Evolutionary conservation across 2,113 vertebrate genomes (phyloP).

Genomic region (Himantopus leucocephalus): DNA sequence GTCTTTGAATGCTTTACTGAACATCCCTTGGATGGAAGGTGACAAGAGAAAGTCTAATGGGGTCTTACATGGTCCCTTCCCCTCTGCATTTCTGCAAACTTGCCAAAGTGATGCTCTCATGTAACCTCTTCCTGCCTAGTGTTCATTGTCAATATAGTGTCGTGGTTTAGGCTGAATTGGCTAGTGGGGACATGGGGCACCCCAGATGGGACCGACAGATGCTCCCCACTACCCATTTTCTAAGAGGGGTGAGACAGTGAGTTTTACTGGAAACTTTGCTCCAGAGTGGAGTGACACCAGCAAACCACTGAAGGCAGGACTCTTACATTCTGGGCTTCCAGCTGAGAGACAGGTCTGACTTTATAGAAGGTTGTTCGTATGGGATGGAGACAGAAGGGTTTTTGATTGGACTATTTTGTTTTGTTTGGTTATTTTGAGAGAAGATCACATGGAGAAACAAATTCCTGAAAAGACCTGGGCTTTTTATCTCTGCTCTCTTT

Average conservation of each 20-base stretch:
- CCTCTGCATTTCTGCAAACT: neutral
- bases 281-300: neutral
- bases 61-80: neutral
- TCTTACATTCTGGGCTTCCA: neutral
- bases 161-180: no score
- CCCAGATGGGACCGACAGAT: no score
- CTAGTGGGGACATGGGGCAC: no score
- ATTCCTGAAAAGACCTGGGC: neutral
- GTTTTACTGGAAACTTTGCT: neutral
- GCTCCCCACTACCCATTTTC: no score
- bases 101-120: neutral
- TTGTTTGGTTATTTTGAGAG: neutral
- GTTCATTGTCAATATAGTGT: neutral
- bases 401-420: neutral
- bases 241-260: neutral
- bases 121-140: neutral
- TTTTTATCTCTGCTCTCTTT: neutral
- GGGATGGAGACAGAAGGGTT: neutral
- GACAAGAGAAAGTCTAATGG: neutral
- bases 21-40: neutral
- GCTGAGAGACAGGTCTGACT: neutral
- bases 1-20: neutral
- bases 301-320: neutral
- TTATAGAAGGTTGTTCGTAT: neutral
- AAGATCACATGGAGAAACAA: neutral